Base-by-base conservation (phyloP, 2,113 vertebrate genomes). In the Corydoras sp. region DNA sequence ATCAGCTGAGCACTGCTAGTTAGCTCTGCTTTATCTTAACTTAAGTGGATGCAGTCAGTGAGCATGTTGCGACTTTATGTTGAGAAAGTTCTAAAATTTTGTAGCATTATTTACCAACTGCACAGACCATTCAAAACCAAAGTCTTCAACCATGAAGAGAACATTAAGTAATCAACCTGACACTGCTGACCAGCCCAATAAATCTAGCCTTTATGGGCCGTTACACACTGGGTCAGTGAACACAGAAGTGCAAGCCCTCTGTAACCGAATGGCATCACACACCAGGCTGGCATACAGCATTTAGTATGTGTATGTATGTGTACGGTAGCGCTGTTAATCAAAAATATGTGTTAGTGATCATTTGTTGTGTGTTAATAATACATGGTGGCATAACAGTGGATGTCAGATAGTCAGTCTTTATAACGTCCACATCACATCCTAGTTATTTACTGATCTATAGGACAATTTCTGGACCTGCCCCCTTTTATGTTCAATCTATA, bases 101-200 rank as follows among this genome's bases (percentile, higher is more conserved):
- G 15, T 54, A 65, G 31, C 50, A 55, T 18, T 55, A 31, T 43
- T 43, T 5, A 43, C 4, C 35, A 43, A 43, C 35, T 43, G 35
- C 35, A 43, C 35, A 43, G 35, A 43, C 7, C 35, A 31, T 15
- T 48, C 3, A 68, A 65, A 32, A 73, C 9, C 63, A 72, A 79
- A 84, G 79, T 83, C 81, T 80, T 84, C 83, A 85, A 86, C 85
- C 84, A 83, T 85, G 83, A 77, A 77, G 83, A 82, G 85, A 84
- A 88, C 84, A 85, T 83, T 89, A 89, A 82, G 79, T 87, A 89
- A 90, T 87, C 84, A 87, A 89, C 85, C 85, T 88, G 85, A 86
- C 86, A 88, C 85, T 70, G 79, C 79, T 83, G 86, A 85, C 86
- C 86, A 89, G 83, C 84, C 84, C 89, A 90, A 89, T 90, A 90